A percentile compares a stretch with the other conserved stretches of the same genome.
Conservation (phyloP, 2,888 invertebrate species). For the Xestia ashworthii region DNA sequence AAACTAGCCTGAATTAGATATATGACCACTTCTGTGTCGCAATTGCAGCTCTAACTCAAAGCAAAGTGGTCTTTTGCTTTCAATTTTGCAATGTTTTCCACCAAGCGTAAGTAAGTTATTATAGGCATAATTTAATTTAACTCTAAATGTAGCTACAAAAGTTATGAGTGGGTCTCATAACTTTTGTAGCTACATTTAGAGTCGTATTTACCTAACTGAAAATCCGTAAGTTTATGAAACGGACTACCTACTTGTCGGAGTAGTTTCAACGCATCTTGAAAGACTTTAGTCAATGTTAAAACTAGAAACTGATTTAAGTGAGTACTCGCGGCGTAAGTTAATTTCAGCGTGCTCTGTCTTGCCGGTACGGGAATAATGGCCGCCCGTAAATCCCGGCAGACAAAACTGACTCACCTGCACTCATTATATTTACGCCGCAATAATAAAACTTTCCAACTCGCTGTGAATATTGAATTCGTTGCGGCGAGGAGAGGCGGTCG, state of each 20-base stretch:
- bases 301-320: constrained; percentile 80
- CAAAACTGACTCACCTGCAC: constrained; percentile 88
- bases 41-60: not conserved
- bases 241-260: constrained; percentile 2
- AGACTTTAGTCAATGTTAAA: constrained; percentile 72
- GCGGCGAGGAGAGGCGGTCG: constrained; percentile 85
- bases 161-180: no score
- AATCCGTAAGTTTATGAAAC: not conserved
- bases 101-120: not conserved
- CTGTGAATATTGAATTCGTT: constrained; percentile 89
- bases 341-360: constrained; percentile 81
- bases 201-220: not conserved
- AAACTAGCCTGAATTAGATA: constrained; percentile 29
- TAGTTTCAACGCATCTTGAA: constrained; percentile 55
- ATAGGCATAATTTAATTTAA: not conserved
- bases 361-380: constrained; percentile 78
- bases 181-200: not conserved
- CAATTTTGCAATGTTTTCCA: not conserved
- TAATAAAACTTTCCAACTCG: constrained; percentile 90
- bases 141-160: no score
- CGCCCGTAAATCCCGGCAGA: constrained; percentile 86
- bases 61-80: not conserved
- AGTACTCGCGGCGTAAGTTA: constrained; percentile 77
- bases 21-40: constrained; percentile 15
- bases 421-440: constrained; percentile 90